A percentile compares a stretch with the other conserved stretches of the same genome.
Conservation (phyloP, 2,797 vertebrate genomes). For the Nasua narica region DNA sequence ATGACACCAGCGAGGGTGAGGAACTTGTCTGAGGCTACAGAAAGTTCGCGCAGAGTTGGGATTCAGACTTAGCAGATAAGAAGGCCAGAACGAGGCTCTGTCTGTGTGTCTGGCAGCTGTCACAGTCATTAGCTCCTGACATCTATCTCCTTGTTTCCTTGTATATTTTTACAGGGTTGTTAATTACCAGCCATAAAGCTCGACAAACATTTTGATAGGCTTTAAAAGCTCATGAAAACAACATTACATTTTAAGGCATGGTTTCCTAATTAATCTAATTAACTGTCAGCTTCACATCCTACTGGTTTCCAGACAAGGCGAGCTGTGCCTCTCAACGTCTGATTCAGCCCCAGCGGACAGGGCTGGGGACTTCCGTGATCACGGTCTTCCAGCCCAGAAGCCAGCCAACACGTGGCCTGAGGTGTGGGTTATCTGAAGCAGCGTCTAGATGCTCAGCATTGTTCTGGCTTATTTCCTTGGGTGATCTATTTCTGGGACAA, state of each 20-base stretch:
- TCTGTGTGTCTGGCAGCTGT: neutral
- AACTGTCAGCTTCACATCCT: slow-evolving; percentile 62
- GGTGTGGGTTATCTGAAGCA: neutral
- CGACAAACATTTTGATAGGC: slow-evolving; percentile 80
- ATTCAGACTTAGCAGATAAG: neutral
- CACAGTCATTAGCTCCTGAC: neutral
- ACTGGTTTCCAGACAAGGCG: slow-evolving; percentile 48
- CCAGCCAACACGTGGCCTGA: neutral
- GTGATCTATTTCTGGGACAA: neutral
- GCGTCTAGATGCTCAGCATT: neutral
- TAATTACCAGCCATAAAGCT: slow-evolving; percentile 80
- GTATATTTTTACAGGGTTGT: slow-evolving; percentile 75
- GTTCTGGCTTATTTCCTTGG: neutral
- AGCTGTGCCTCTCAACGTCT: neutral
- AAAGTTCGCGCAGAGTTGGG: neutral
- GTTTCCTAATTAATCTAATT: slow-evolving; percentile 78
- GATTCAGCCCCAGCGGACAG: neutral
- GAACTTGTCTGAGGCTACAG: neutral
- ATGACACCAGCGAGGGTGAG: neutral
- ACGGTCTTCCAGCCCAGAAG: neutral
- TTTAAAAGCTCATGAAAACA: slow-evolving; percentile 80
- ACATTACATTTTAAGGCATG: slow-evolving; percentile 71
- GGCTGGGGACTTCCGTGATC: neutral
- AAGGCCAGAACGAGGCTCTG: neutral
- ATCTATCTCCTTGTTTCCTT: slow-evolving; percentile 60